phyloP scores from a whole-genome alignment of 2,113 vertebrate species.

The Desmodus rotundus region DNA sequence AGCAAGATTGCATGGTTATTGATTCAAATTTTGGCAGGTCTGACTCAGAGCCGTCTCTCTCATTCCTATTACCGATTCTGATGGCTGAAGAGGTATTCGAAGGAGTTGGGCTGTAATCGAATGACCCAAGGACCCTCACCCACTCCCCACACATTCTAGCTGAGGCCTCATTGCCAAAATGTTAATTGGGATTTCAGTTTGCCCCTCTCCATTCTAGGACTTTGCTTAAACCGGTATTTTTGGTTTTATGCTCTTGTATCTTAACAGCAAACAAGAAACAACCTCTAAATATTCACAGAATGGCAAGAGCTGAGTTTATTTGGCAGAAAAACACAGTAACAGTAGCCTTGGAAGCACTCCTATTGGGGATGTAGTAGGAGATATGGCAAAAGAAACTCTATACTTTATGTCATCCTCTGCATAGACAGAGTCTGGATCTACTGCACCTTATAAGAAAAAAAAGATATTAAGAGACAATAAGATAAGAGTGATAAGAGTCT shows the following conservation, averaged over 20 bases:
- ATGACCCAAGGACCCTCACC: not conserved
- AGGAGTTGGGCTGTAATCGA: conserved; percentile 33
- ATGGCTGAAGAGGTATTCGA: conserved; percentile 41
- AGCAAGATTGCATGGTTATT: conserved; percentile 48
- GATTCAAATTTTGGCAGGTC: conserved; percentile 56
- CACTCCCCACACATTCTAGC: not conserved
- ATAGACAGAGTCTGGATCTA: not conserved
- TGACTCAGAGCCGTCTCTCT: conserved; percentile 41
- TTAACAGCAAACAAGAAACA: conserved; percentile 53
- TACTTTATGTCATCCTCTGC: conserved; percentile 14
- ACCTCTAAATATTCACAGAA: conserved; percentile 19
- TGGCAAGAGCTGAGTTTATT: conserved; percentile 28
- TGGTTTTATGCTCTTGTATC: not conserved
- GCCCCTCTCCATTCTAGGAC: not conserved
- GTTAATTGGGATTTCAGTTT: conserved; percentile 17
- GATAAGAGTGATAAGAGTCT: not conserved
- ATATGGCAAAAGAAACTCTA: conserved; percentile 39
- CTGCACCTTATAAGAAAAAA: not conserved
- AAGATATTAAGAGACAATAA: conserved; percentile 1
- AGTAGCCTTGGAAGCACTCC: not conserved
- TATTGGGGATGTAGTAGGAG: not conserved
- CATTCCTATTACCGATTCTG: conserved; percentile 17
- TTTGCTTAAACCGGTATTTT: conserved; percentile 47
- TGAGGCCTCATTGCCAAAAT: not conserved
- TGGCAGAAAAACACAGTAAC: conserved; percentile 30